phyloP scores from a whole-genome alignment of 2,888 invertebrate species.

The Pammene fasciana region DNA sequence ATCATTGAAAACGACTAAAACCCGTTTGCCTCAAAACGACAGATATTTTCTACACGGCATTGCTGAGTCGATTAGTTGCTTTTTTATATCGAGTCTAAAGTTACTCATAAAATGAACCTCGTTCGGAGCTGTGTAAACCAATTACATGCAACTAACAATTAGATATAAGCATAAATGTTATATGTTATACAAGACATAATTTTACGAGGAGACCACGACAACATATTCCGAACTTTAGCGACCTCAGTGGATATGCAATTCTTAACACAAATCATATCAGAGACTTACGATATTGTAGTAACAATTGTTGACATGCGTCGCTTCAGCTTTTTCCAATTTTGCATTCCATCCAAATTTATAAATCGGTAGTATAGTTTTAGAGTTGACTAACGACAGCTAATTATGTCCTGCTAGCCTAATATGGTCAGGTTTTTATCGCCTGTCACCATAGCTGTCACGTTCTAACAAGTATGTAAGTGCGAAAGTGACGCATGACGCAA shows the following conservation, averaged over 20 bases:
- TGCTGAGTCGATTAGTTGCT: too few species aligned
- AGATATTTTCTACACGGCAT: too few species aligned
- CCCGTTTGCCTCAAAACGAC: too few species aligned
- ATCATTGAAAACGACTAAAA: too few species aligned
- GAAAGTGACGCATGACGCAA: too few species aligned
- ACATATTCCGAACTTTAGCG: background rate
- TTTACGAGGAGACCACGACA: background rate
- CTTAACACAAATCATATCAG: too few species aligned
- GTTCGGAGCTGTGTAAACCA: background rate
- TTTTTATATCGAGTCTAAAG: background rate
- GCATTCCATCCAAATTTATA: slow-evolving; percentile 34
- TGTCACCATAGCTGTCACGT: too few species aligned
- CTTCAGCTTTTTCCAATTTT: slow-evolving; percentile 16
- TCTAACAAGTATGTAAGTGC: too few species aligned
- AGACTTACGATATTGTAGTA: too few species aligned
- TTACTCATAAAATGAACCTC: background rate
- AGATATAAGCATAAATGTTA: slow-evolving; percentile 1
- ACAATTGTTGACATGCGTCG: slow-evolving; percentile 45
- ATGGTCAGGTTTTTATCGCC: too few species aligned
- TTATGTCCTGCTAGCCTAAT: slow-evolving; percentile 35
- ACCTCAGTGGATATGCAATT: too few species aligned
- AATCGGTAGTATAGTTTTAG: slow-evolving; percentile 9
- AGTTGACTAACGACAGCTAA: slow-evolving; percentile 37
- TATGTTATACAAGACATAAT: background rate
- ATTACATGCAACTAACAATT: background rate